A percentile compares a stretch with the other conserved stretches of the same genome.
Conservation (phyloP, 2,797 vertebrate genomes). For the Myotis vivesi region DNA sequence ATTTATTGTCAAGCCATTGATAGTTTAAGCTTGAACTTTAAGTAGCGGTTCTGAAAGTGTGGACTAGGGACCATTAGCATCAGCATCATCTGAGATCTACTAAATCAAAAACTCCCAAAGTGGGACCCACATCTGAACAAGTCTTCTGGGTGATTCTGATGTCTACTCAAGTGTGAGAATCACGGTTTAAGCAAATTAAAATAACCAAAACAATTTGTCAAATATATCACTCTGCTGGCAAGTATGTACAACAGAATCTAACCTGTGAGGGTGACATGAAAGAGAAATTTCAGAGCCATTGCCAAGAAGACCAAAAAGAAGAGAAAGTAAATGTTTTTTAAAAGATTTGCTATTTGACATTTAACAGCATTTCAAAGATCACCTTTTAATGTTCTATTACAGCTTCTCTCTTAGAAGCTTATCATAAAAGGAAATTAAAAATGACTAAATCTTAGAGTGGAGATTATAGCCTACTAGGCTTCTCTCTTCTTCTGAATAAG, state of each 20-base stretch:
- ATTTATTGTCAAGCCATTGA: not conserved
- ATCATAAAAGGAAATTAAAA: slow-evolving; percentile 66
- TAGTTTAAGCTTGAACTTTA: not conserved
- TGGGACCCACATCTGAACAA: not conserved
- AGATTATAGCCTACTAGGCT: slow-evolving; percentile 19
- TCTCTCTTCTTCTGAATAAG: not conserved
- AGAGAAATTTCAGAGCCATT: not conserved
- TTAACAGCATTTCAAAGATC: slow-evolving; percentile 54
- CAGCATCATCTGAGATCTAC: not conserved
- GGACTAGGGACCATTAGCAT: not conserved
- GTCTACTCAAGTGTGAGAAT: not conserved
- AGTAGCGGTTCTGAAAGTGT: not conserved
- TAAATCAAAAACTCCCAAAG: not conserved
- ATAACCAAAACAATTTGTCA: not conserved
- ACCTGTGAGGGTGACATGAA: not conserved
- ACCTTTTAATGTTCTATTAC: slow-evolving; percentile 47
- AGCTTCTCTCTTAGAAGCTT: slow-evolving; percentile 26
- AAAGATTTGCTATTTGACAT: slow-evolving; percentile 53
- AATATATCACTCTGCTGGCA: not conserved
- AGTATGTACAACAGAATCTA: not conserved
- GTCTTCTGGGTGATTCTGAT: not conserved
- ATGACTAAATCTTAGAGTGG: slow-evolving; percentile 41
- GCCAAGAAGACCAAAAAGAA: slow-evolving; percentile 24
- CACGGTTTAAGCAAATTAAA: not conserved
- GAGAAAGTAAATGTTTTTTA: slow-evolving; percentile 31